Evolutionary conservation across 2,113 vertebrate species (phyloP), one percentile per base, ranked within the genome.

Genomic region (Chaetodon trifascialis): DNA sequence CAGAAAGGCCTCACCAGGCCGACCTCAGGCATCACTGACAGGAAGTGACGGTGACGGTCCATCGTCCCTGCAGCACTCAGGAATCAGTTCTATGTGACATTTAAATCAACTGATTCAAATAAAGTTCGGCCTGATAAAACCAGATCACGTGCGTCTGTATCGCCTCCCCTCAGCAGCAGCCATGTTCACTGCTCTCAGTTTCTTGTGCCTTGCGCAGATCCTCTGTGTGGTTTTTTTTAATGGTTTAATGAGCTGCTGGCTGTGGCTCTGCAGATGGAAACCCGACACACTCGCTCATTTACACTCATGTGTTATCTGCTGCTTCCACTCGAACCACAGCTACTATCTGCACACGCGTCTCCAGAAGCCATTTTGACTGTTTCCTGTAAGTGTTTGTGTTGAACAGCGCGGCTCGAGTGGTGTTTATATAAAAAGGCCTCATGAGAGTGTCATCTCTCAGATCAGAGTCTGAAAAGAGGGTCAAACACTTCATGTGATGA

Each of bases 171-270:
- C 51, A 67, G 64, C 64, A 46, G 51, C 52, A 42, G 76, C 55
- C 55, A 51, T 52, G 56, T 52, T 54, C 36, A 42, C 0, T 44
- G 8, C 17, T 59, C 44, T 68, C 16, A 0, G 52, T 7, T 40
- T 19, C 52, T 36, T 7, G 59, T 15, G 49, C 62, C 10, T 70
- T 7, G 36, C 40, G n/a, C 80, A 12, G 55, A 55, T 21, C 60
- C 58, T 72, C 51, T 7, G 12, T 68, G 84, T 58, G 84, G 80
- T 80, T 70, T 78, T 19, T 40, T 46, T 66, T 83, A 81, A 81
- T 30, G 77, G 23, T 75, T 86, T 86, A 81, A 83, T 36, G 77
- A 79, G 52, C 58, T 5, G 25, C 56, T 60, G 77, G 78, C 78
- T 17, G 66, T 40, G 15, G 78, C 67, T 72, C 59, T 0, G 49